Conservation (phyloP, 2,113 vertebrate species). For the Xyliphius kryptos region DNA sequence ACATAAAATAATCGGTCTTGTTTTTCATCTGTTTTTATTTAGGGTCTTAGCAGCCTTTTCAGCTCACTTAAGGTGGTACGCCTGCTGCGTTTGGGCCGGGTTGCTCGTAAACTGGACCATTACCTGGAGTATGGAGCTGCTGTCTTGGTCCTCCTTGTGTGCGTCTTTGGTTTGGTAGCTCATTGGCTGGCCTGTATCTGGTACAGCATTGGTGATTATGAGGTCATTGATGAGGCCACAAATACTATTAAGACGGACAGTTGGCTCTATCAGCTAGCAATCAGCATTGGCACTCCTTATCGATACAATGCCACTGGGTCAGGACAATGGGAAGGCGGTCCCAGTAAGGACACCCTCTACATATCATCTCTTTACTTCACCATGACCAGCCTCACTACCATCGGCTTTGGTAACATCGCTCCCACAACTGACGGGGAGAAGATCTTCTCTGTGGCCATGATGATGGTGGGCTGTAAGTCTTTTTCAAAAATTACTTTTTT, state of each 20-base stretch:
- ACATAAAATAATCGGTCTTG: neutral
- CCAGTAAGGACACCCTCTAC: constrained; percentile 91
- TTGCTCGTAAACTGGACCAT: constrained; percentile 93
- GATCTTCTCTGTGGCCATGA: constrained; percentile 98
- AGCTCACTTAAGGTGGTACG: constrained; percentile 95
- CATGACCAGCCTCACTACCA: constrained; percentile 98
- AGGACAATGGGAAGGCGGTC: constrained; percentile 91
- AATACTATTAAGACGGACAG: constrained; percentile 93
- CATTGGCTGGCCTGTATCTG: constrained; percentile 98
- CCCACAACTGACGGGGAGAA: constrained; percentile 94
- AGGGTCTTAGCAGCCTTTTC: constrained; percentile 97
- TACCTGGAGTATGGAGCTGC: constrained; percentile 94
- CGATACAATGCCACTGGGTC: constrained; percentile 85
- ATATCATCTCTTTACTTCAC: constrained; percentile 98
- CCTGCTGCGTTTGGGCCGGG: constrained; percentile 85
- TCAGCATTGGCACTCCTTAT: constrained; percentile 89
- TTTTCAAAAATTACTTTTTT: no score
- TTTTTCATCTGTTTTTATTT: neutral
- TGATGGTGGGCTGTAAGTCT: constrained; percentile 99
- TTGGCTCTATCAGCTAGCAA: constrained; percentile 91
- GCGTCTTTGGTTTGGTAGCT: constrained; percentile 91
- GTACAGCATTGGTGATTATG: constrained; percentile 98
- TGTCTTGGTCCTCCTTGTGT: constrained; percentile 89
- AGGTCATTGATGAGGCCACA: constrained; percentile 88
- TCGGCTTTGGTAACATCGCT: constrained; percentile 97